Conservation (phyloP, 2,113 vertebrate genomes). For the Cariama cristata region DNA sequence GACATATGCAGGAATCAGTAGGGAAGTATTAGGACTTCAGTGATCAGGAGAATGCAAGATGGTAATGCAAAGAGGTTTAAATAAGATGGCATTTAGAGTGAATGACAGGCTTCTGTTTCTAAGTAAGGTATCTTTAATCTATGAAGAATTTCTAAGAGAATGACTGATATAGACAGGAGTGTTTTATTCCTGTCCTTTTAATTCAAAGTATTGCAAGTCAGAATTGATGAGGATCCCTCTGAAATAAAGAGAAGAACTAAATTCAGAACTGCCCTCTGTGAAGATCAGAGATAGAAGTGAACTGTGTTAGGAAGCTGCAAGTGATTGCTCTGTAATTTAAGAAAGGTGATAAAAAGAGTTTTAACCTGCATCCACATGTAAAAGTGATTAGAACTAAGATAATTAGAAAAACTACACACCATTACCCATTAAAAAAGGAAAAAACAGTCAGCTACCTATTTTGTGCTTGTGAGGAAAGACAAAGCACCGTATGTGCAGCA, state of each 20-base stretch:
- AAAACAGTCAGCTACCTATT: neutral
- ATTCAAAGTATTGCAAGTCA: neutral
- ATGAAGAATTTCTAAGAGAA: neutral
- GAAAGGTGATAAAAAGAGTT: neutral
- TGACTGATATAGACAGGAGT: neutral
- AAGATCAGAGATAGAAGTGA: neutral
- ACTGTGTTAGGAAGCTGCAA: neutral
- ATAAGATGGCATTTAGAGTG: neutral
- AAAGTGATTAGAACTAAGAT: neutral
- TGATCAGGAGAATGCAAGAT: neutral
- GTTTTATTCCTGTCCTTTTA: neutral
- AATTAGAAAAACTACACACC: neutral
- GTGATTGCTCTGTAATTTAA: neutral
- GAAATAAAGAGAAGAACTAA: neutral
- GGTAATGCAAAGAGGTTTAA: neutral
- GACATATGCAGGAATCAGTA: neutral
- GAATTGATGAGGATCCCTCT: neutral
- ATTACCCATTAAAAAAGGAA: neutral
- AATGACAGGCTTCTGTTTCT: neutral
- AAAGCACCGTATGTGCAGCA: neutral
- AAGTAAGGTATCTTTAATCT: neutral
- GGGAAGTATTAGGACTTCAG: neutral
- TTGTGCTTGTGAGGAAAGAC: neutral
- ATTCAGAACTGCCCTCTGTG: neutral
- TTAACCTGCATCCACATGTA: neutral